These are phyloP conservation scores for Teinopalpus imperialis DNA, from an alignment of 2,888 invertebrate species.

Conservation along the genomic window DNA sequence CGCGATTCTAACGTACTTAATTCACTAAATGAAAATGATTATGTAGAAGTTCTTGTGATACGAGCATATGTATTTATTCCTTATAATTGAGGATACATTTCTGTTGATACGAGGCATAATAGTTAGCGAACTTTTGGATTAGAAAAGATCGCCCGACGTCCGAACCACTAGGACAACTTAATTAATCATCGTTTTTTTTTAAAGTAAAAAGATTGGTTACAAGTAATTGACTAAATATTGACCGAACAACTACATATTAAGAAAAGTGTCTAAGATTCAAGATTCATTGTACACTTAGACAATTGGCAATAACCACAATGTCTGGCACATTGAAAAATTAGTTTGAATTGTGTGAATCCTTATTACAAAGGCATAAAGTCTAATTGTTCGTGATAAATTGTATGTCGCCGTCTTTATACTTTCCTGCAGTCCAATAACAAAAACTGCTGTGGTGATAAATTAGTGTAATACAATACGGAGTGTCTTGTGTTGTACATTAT, in stretches of 20 bases:
- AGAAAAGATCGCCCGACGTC: no score
- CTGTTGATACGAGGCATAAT: no score
- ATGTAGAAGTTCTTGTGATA: no score
- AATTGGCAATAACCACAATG: conserved; percentile 31
- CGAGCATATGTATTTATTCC: no score
- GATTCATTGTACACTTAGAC: conserved; percentile 15
- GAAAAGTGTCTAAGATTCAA: conserved; percentile 6
- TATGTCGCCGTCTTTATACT: conserved; percentile 31
- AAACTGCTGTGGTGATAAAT: conserved; percentile 44
- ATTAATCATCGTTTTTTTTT: no score
- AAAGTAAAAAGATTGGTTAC: no score
- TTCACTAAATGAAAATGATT: no score
- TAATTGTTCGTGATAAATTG: conserved; percentile 37
- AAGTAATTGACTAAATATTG: no score
- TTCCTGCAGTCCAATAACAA: conserved; percentile 32
- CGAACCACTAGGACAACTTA: no score
- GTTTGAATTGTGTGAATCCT: conserved; percentile 37
- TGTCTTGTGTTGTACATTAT: conserved; percentile 22
- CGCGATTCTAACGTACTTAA: background rate
- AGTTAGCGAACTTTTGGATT: no score
- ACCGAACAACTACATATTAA: conserved; percentile 14
- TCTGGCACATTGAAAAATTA: conserved; percentile 40
- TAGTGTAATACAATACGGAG: conserved; percentile 31
- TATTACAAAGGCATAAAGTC: conserved; percentile 42
- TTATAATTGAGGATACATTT: no score